Percentiles rank a stretch among this genome's conserved stretches.
phyloP scores from a whole-genome alignment of 2,888 invertebrate species.

The Spilosoma lubricipeda region DNA sequence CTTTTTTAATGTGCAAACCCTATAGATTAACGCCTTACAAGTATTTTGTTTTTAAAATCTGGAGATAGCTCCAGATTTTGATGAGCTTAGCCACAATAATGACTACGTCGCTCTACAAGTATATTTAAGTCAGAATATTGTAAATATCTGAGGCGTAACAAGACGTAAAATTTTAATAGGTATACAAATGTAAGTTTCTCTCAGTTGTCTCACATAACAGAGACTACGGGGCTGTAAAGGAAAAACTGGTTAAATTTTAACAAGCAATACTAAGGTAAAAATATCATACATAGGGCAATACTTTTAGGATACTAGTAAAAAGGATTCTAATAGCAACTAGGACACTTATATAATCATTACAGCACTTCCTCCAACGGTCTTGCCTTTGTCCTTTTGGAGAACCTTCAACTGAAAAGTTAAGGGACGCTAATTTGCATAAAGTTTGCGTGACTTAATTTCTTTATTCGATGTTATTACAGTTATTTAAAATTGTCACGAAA shows the following conservation, averaged over 20 bases:
- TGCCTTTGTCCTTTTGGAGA: not conserved
- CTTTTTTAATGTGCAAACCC: too few species aligned
- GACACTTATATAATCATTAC: not conserved
- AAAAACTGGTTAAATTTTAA: not conserved
- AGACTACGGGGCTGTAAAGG: not conserved
- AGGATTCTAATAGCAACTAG: not conserved
- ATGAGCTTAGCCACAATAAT: too few species aligned
- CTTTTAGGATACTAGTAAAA: not conserved
- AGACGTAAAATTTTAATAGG: not conserved
- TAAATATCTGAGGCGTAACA: not conserved
- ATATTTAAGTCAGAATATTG: not conserved
- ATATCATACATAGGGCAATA: not conserved
- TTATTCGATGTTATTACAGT: not conserved
- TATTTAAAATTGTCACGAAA: slow-evolving; percentile 7
- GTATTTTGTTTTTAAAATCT: too few species aligned
- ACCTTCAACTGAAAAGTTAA: not conserved
- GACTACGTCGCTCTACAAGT: not conserved
- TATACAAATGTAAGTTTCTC: not conserved
- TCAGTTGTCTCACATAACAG: not conserved
- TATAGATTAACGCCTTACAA: not conserved
- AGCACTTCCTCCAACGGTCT: not conserved
- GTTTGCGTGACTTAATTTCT: slow-evolving; percentile 11
- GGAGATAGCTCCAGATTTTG: too few species aligned
- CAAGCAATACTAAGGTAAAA: not conserved
- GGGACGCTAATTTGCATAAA: slow-evolving; percentile 9